Evolutionary conservation across 2,797 vertebrate species (phyloP).

Genomic region (Galaxias olidus): DNA sequence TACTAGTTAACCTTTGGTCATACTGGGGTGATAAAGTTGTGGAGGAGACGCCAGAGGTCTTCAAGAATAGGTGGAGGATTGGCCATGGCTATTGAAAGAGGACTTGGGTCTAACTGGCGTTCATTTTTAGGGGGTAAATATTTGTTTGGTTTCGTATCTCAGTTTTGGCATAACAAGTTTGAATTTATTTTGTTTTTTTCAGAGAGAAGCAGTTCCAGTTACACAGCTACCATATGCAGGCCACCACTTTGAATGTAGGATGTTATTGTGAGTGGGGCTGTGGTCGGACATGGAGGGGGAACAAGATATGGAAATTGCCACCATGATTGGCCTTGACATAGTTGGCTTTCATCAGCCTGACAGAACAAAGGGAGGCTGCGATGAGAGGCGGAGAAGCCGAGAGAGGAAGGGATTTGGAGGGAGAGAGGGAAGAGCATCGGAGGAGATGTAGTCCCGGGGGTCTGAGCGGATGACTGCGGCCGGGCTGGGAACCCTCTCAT

Average conservation of each 20-base stretch:
- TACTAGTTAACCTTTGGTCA: background rate
- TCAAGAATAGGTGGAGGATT: background rate
- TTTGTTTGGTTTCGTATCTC: too few species aligned
- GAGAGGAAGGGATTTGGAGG: background rate
- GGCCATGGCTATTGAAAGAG: too few species aligned
- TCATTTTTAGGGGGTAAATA: too few species aligned
- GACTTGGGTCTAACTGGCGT: too few species aligned
- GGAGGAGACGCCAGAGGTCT: background rate
- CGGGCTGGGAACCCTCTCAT: slow-evolving; percentile 13
- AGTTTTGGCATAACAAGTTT: too few species aligned
- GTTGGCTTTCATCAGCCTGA: slow-evolving; percentile 17
- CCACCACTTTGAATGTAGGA: background rate
- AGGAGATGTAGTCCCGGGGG: slow-evolving; percentile 3
- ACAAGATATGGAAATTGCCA: background rate
- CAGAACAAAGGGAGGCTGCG: background rate
- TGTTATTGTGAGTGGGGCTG: slow-evolving; percentile 4
- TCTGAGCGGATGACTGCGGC: background rate
- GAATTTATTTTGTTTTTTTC: background rate
- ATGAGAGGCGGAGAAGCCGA: background rate
- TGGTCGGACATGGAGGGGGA: background rate
- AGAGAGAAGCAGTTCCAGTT: background rate
- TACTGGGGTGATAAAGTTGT: background rate
- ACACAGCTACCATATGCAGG: background rate
- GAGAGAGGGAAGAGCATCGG: background rate
- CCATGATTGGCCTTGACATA: background rate